Evolutionary conservation across 2,888 invertebrate species (phyloP).

Genomic region (Beris morrisii): DNA sequence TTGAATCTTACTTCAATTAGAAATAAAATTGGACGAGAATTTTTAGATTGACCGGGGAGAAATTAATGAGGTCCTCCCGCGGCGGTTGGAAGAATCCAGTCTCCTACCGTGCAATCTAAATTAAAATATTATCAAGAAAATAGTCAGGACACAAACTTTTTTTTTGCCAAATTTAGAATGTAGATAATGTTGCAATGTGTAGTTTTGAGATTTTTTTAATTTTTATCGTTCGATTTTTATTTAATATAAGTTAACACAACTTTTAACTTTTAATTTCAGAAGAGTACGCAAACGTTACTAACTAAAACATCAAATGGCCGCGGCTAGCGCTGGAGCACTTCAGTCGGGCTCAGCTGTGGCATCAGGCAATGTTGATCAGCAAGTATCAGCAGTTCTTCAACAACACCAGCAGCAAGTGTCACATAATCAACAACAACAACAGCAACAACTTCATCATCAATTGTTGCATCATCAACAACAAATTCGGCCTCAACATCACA

Average conservation of each 20-base stretch:
- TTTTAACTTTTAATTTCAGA: conserved; percentile 39
- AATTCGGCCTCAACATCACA: conserved; percentile 35
- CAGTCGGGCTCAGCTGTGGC: conserved; percentile 45
- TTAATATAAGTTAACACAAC: background rate
- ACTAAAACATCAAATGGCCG: conserved; percentile 51
- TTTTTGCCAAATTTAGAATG: no score
- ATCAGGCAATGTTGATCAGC: conserved; percentile 32
- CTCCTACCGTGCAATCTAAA: no score
- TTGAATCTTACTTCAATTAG: no score
- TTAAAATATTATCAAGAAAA: no score
- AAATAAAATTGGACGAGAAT: no score
- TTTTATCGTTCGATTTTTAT: background rate
- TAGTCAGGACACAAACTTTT: no score
- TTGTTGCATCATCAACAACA: conserved; percentile 42
- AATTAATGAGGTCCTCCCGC: no score
- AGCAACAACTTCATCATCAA: conserved; percentile 38
- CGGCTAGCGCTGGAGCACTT: conserved; percentile 56
- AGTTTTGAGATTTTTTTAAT: no score
- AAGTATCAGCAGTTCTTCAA: conserved; percentile 15
- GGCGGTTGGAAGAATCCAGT: no score
- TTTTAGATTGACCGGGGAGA: no score
- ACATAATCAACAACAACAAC: conserved; percentile 10
- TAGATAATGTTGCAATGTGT: no score
- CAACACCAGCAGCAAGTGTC: conserved; percentile 22
- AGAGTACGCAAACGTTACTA: conserved; percentile 40